phyloP scores from a whole-genome alignment of 2,113 vertebrate genomes.

The Tetrax tetrax region DNA sequence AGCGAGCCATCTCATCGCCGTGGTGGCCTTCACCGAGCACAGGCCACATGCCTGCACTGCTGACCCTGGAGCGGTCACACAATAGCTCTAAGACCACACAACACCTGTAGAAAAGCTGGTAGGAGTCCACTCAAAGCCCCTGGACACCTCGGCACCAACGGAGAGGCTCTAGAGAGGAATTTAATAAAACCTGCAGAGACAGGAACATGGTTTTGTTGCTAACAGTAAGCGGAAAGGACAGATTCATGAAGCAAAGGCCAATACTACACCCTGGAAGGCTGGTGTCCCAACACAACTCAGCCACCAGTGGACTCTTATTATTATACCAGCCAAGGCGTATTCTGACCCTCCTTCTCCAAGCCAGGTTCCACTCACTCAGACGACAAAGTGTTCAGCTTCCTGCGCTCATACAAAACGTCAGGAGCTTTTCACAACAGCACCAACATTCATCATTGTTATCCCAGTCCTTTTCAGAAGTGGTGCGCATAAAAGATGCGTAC shows the following conservation, averaged over 20 bases:
- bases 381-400: accelerated
- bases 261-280: accelerated
- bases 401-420: not conserved
- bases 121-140: not conserved
- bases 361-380: not conserved
- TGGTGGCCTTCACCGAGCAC: not conserved
- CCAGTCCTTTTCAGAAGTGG: not conserved
- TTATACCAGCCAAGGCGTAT: not conserved
- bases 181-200: not conserved
- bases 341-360: not conserved
- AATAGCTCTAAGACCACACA: not conserved
- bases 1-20: accelerated
- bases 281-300: not conserved
- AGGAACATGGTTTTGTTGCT: accelerated
- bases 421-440: not conserved
- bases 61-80: not conserved
- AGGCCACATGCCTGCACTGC: not conserved
- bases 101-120: not conserved
- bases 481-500: no score
- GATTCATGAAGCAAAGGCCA: not conserved
- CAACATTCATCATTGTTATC: not conserved
- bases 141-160: not conserved
- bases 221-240: not conserved
- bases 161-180: not conserved
- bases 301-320: accelerated